These are phyloP conservation scores for Polypterus senegalus DNA, from an alignment of 2,113 vertebrate species.

Conservation along the genomic window DNA sequence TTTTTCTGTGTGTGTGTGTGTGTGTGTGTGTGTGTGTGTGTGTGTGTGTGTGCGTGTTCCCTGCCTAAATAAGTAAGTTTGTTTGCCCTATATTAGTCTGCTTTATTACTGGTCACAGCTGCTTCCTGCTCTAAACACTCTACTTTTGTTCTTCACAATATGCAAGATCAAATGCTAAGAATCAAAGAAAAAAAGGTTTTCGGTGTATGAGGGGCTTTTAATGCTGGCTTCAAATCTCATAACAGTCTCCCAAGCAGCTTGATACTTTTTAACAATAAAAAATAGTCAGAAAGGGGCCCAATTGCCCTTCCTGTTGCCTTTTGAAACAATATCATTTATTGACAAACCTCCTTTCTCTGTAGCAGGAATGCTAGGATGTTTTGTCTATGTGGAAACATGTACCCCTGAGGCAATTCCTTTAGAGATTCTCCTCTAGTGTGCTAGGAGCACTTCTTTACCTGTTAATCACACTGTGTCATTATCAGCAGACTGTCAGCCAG, in stretches of 20 bases:
- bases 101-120: slow-evolving; percentile 61
- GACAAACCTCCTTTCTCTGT: slow-evolving; percentile 28
- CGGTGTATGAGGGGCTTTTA: slow-evolving; percentile 39
- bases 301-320: slow-evolving; percentile 47
- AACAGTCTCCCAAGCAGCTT: slow-evolving; percentile 31
- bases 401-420: too few relatives aligned
- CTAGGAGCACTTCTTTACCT: too few relatives aligned
- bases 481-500: too few relatives aligned
- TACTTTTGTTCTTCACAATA: slow-evolving; percentile 59
- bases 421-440: too few relatives aligned
- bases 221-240: slow-evolving; percentile 46
- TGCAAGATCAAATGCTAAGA: slow-evolving; percentile 52
- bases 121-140: slow-evolving; percentile 59
- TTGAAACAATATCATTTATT: slow-evolving; percentile 39
- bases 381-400: slow-evolving; percentile 7
- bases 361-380: slow-evolving; percentile 27
- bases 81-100: slow-evolving; percentile 13
- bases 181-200: slow-evolving; percentile 53
- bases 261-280: slow-evolving; percentile 37
- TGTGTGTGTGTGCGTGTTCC: too few relatives aligned
- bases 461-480: too few relatives aligned
- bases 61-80: too few relatives aligned
- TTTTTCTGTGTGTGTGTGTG: too few relatives aligned
- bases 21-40: too few relatives aligned
- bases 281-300: slow-evolving; percentile 32